Percentiles rank a stretch among this genome's conserved stretches.
Conservation (phyloP, 1,140 invertebrate species). For the Bombus difficillimus region DNA sequence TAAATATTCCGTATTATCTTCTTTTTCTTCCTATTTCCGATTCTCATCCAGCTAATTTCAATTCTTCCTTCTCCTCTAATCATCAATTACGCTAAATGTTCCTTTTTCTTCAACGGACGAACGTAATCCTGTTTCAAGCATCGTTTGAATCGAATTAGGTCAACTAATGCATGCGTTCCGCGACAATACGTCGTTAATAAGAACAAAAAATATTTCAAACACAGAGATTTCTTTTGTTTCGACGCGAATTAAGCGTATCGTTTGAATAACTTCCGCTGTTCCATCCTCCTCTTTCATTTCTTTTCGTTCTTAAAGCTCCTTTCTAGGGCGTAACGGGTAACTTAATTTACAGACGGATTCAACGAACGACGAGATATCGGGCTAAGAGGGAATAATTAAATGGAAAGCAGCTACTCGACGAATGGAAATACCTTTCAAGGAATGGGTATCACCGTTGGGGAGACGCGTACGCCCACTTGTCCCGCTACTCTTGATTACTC, state of each 20-base stretch:
- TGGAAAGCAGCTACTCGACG: slow-evolving; percentile 49
- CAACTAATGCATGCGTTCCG: neutral
- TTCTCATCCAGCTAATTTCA: too few species aligned
- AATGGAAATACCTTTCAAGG: slow-evolving; percentile 50
- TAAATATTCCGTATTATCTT: neutral
- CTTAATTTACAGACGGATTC: slow-evolving; percentile 61
- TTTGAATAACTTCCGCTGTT: neutral
- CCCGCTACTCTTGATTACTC: slow-evolving; percentile 33
- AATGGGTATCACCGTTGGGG: slow-evolving; percentile 25
- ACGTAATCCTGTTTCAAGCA: neutral
- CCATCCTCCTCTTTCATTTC: neutral
- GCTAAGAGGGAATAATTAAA: slow-evolving; percentile 62
- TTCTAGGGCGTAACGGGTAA: slow-evolving; percentile 28
- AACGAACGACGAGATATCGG: slow-evolving; percentile 52
- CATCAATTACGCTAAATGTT: neutral
- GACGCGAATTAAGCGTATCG: neutral
- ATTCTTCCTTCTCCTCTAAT: neutral
- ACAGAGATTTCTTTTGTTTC: neutral
- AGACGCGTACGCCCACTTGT: slow-evolving; percentile 8
- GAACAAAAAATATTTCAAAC: neutral
- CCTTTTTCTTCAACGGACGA: too few species aligned
- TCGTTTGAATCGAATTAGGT: neutral
- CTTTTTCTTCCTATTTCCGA: neutral
- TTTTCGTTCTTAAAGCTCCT: neutral
- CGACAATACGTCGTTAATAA: too few species aligned